These are phyloP conservation scores for Tachina lurida DNA, from an alignment of 2,888 invertebrate genomes.

Conservation along the genomic window DNA sequence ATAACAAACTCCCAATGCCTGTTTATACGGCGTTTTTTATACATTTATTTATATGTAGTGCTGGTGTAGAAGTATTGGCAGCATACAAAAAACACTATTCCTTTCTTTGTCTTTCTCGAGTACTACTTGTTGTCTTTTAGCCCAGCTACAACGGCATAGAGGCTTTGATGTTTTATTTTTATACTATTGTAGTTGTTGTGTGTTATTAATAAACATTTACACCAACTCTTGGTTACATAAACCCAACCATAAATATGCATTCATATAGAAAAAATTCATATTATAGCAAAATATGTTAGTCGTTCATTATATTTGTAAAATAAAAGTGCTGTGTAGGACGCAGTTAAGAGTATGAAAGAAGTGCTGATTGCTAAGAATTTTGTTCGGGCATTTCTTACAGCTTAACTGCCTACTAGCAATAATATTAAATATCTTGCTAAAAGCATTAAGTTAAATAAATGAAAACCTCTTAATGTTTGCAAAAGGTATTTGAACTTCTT, in stretches of 20 bases:
- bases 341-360: background rate
- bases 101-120: background rate
- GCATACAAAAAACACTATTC: background rate
- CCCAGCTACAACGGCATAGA: slow-evolving; percentile 20
- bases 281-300: background rate
- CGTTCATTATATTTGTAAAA: background rate
- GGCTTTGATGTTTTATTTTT: slow-evolving; percentile 61
- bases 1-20: slow-evolving; percentile 3
- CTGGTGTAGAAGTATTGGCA: background rate
- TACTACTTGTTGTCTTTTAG: background rate
- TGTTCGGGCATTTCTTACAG: no score
- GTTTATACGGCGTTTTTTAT: background rate
- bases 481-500: no score
- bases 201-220: slow-evolving; percentile 35
- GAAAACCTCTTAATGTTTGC: no score
- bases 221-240: background rate
- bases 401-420: no score
- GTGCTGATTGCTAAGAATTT: no score
- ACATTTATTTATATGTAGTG: background rate
- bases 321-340: background rate
- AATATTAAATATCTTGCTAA: no score
- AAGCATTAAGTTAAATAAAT: no score
- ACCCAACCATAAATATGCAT: background rate
- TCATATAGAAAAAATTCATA: background rate
- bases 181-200: slow-evolving; percentile 41